Percentiles rank a stretch among this genome's conserved stretches.
These are phyloP conservation scores for Nephila pilipes DNA, from an alignment of 1,140 invertebrate species.

Conservation along the genomic window DNA sequence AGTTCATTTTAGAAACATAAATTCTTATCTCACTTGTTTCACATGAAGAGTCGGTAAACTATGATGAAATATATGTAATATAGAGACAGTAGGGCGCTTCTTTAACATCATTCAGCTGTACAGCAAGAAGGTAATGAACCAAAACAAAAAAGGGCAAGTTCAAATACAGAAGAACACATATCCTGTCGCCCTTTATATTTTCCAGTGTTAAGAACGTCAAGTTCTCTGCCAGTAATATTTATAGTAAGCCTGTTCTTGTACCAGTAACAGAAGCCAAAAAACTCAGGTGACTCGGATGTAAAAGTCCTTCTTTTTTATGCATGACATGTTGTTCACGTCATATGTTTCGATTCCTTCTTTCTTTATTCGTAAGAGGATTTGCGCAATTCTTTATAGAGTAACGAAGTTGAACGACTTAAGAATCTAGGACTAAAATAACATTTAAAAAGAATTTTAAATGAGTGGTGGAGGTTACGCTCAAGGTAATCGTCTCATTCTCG, in stretches of 20 bases:
- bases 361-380: conserved; percentile 40
- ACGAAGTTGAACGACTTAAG: conserved; percentile 23
- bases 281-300: conserved; percentile 54
- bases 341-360: neutral
- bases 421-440: neutral
- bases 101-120: conserved; percentile 11
- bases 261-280: conserved; percentile 58
- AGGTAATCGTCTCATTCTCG: neutral
- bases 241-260: conserved; percentile 63
- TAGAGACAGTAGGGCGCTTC: conserved; percentile 18
- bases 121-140: conserved; percentile 14
- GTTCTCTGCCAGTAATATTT: conserved; percentile 75
- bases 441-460: neutral
- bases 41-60: conserved; percentile 4
- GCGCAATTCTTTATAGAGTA: conserved; percentile 3
- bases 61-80: conserved; percentile 21
- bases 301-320: conserved; percentile 2
- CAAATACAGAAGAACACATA: conserved; percentile 18
- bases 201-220: conserved; percentile 43
- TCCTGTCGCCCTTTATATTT: conserved; percentile 67
- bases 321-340: conserved; percentile 46
- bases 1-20: conserved; percentile 25
- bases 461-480: neutral
- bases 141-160: conserved; percentile 44
- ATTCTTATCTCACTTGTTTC: conserved; percentile 32